Base-by-base conservation (phyloP, 2,113 vertebrate species). In the Vicugna pacos region DNA sequence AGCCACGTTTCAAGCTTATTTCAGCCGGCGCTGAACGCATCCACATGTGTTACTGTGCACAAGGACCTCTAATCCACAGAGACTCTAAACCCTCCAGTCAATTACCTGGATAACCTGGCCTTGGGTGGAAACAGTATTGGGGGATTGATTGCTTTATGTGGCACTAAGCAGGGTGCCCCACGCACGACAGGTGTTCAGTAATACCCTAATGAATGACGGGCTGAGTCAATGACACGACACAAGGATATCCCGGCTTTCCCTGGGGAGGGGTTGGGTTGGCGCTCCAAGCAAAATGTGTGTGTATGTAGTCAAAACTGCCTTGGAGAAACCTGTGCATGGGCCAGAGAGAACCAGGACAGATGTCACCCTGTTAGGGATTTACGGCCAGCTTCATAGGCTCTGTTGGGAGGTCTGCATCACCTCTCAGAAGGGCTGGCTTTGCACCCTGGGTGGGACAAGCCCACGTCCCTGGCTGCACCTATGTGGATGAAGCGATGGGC, bases 101-200 rank as follows among this genome's bases (percentile, higher is more conserved):
- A 52, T 93, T 87, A 70, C 54, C 79, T 42, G 3, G 15, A 46
- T 84, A 58, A 67, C 65, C 46, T 85, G 75, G 93, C 83, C 87
- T 93, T 52, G 79, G 12, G 30, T 17, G 16, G 65, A 67, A 54
- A 90, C 56, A 52, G 65, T 28, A 48, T 81, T 62, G 42, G 95
- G 69, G n/a, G 64, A 79, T 91, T 1, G 1, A 28, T 94, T 42
- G 50, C 48, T 96, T 91, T 28, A 60, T 81, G 42, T 76, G 84
- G 58, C 9, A 22, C 6, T 1, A 42, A 92, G 46, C 84, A 76
- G 46, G 50, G n/a, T 4, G 10, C 58, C 17, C 4, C 60, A 42
- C 3, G 20, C 35, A 2, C 16, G 32, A 5, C 5, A 5, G 46
- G 22, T 12, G 3, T 16, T 93, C 48, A 48, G 54, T 24, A 20